phyloP scores from a whole-genome alignment of 2,797 vertebrate genomes.

The Schizothorax lantsangensis region DNA sequence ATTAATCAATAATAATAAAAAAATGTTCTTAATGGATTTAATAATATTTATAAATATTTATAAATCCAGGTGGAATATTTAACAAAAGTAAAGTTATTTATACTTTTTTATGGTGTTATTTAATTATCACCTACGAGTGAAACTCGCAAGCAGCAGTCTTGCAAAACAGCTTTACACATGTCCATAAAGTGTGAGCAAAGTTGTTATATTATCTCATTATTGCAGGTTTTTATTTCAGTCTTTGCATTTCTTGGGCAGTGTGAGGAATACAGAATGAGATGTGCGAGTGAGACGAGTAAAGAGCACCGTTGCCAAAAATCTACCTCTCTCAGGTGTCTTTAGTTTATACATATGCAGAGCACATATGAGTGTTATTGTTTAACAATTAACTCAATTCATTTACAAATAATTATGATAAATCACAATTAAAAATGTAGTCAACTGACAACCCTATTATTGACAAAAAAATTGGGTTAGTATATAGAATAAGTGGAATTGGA shows the following conservation, averaged over 20 bases:
- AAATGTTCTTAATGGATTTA: neutral
- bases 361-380: neutral
- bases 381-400: neutral
- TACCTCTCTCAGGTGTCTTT: neutral
- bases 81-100: neutral
- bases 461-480: neutral
- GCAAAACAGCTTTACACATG: neutral
- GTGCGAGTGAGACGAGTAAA: neutral
- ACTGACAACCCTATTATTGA: neutral
- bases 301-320: neutral
- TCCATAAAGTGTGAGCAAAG: conserved; percentile 8
- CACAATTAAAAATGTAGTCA: neutral
- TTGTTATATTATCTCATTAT: neutral
- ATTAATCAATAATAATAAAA: neutral
- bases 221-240: neutral
- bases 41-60: neutral
- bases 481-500: neutral
- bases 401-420: neutral
- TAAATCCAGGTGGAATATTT: neutral
- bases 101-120: neutral
- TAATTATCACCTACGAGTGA: neutral
- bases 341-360: neutral
- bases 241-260: neutral
- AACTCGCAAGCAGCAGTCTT: neutral
- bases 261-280: conserved; percentile 2